Evolutionary conservation across 2,113 vertebrate genomes (phyloP).

Genomic region (Larimichthys polyactis): DNA sequence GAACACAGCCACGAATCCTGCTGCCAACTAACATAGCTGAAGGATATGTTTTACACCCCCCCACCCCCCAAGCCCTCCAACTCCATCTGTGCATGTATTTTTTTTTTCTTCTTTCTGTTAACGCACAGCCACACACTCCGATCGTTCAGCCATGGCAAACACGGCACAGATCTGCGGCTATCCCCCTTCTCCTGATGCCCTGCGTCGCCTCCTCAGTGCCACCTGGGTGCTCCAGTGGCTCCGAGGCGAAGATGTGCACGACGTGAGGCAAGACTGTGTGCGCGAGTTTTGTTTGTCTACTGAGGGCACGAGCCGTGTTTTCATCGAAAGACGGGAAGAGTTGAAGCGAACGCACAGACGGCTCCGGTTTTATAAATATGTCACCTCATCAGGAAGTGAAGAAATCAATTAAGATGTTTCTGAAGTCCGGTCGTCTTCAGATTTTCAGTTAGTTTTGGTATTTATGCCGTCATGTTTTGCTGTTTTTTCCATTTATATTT

Average conservation of each 20-base stretch:
- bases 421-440: background rate
- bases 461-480: too few relatives aligned
- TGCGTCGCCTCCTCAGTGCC: constrained; percentile 61
- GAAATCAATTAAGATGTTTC: background rate
- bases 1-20: background rate
- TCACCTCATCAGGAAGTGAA: constrained; percentile 28
- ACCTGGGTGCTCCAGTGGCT: constrained; percentile 83
- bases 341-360: constrained; percentile 19
- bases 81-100: constrained; percentile 82
- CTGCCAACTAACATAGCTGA: constrained; percentile 38
- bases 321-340: constrained; percentile 49
- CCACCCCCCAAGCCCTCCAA: constrained; percentile 39
- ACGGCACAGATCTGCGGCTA: constrained; percentile 51
- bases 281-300: constrained; percentile 54
- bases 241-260: constrained; percentile 74
- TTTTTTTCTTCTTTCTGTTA: constrained; percentile 53
- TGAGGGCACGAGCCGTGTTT: constrained; percentile 72
- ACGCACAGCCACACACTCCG: constrained; percentile 67
- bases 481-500: too few relatives aligned
- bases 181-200: constrained; percentile 62
- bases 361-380: constrained; percentile 4
- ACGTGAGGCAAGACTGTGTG: constrained; percentile 24
- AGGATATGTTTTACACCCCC: constrained; percentile 39
- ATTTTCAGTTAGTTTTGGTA: background rate
- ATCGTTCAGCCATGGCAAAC: constrained; percentile 76